Percentiles rank a stretch among this genome's conserved stretches.
Evolutionary conservation across 2,888 invertebrate genomes (phyloP).

Genomic region (Lampropteryx suffumata): DNA sequence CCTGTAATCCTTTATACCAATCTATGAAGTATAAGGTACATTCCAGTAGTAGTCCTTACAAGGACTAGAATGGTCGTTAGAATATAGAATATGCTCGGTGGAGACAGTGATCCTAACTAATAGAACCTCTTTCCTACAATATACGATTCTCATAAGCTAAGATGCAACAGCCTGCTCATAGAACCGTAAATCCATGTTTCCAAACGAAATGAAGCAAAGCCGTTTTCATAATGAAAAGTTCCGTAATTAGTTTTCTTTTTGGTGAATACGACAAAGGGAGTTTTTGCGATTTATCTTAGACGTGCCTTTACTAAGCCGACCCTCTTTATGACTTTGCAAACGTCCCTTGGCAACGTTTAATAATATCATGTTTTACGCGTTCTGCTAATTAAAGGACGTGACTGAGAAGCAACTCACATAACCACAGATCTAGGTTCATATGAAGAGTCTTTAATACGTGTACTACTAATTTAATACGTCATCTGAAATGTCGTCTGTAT

Average conservation of each 20-base stretch:
- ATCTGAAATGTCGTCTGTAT: no score
- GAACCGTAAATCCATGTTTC: not conserved
- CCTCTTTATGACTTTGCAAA: slow-evolving; percentile 23
- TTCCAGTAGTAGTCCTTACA: no score
- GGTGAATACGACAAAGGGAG: slow-evolving; percentile 24
- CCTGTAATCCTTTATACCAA: no score
- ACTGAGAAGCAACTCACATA: slow-evolving; percentile 1
- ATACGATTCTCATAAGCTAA: no score
- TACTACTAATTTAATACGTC: no score
- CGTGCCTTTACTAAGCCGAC: slow-evolving; percentile 22
- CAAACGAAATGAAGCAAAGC: slow-evolving; percentile 13
- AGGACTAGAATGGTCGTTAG: no score
- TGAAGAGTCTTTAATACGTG: no score
- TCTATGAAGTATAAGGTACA: no score
- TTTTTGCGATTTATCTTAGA: slow-evolving; percentile 27
- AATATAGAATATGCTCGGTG: no score
- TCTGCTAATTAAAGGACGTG: slow-evolving; percentile 7
- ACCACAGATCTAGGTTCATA: not conserved
- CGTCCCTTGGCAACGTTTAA: not conserved
- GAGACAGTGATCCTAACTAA: no score
- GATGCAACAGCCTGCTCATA: not conserved
- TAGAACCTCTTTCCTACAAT: no score
- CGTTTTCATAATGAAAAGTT: slow-evolving; percentile 22
- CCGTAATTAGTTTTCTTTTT: slow-evolving; percentile 30
- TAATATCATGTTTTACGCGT: not conserved